Conservation (phyloP, 2,113 vertebrate species). For the Ascaphus truei region DNA sequence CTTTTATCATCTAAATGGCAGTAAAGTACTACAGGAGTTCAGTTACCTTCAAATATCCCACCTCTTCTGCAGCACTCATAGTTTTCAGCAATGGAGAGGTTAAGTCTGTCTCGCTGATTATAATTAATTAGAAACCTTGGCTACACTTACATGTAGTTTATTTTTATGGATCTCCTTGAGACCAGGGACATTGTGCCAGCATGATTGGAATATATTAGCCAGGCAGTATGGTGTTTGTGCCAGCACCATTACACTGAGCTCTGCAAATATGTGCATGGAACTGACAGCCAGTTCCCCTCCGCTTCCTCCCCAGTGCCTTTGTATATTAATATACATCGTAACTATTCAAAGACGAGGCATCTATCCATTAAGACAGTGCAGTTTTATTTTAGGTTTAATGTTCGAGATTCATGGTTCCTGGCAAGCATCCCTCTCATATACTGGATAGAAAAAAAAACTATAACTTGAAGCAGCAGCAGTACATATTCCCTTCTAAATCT, state of each 20-base stretch:
- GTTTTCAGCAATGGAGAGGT: not conserved
- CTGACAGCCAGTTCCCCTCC: not conserved
- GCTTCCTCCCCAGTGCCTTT: not conserved
- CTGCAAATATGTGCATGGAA: not conserved
- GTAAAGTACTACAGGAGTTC: no score
- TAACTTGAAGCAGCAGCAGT: conserved; percentile 9
- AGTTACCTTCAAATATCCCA: no score
- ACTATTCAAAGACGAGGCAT: not conserved
- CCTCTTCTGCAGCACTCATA: no score
- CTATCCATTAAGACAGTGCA: not conserved
- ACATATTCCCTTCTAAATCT: not conserved
- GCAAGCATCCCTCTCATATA: not conserved
- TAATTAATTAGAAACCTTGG: not conserved
- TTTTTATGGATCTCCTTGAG: not conserved
- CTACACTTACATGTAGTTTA: not conserved
- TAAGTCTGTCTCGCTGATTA: no score
- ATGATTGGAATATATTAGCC: not conserved
- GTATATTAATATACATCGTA: not conserved
- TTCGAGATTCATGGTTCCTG: not conserved
- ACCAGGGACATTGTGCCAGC: not conserved
- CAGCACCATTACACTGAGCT: conserved; percentile 7
- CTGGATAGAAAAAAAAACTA: not conserved
- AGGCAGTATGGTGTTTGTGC: not conserved
- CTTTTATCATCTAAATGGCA: no score
- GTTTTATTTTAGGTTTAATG: not conserved